Evolutionary conservation across 2,113 vertebrate genomes (phyloP).

Genomic region (Entelurus aequoreus): DNA sequence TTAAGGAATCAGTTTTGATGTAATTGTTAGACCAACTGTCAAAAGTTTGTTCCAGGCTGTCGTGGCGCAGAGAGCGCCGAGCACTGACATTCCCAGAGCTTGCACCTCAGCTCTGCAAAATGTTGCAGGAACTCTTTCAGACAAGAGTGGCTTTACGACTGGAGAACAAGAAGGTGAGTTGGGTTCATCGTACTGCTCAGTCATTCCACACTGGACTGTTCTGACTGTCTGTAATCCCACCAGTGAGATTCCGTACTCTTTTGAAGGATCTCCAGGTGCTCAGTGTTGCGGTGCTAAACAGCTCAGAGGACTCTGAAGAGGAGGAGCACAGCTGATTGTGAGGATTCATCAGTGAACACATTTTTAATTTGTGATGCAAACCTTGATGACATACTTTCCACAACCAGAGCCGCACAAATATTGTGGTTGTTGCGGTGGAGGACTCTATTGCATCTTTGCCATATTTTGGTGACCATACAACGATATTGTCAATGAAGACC

Average conservation of each 20-base stretch:
- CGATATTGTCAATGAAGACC: too few species aligned
- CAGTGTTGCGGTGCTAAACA: conserved; percentile 65
- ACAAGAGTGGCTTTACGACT: conserved; percentile 12
- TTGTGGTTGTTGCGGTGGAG: too few species aligned
- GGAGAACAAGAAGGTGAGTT: conserved; percentile 37
- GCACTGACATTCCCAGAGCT: conserved; percentile 36
- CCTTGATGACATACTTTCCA: too few species aligned
- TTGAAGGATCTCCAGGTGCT: conserved; percentile 67
- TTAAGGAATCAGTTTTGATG: neutral
- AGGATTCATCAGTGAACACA: conserved; percentile 8
- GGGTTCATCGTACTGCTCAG: neutral
- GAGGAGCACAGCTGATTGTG: conserved; percentile 37
- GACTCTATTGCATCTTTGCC: too few species aligned
- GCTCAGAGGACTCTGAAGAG: conserved; percentile 66
- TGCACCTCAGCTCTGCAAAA: conserved; percentile 27
- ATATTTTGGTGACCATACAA: too few species aligned
- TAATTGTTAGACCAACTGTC: conserved; percentile 5
- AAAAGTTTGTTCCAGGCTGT: conserved; percentile 55
- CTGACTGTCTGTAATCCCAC: conserved; percentile 34
- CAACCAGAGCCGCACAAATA: too few species aligned
- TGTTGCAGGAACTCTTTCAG: conserved; percentile 17
- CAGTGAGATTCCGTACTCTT: conserved; percentile 60
- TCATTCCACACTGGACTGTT: conserved; percentile 10
- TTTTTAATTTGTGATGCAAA: conserved; percentile 28
- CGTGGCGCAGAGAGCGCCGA: conserved; percentile 36